Evolutionary conservation across 2,888 invertebrate species (phyloP), one percentile per base, ranked within the genome.

Genomic region (Resseliella maxima): DNA sequence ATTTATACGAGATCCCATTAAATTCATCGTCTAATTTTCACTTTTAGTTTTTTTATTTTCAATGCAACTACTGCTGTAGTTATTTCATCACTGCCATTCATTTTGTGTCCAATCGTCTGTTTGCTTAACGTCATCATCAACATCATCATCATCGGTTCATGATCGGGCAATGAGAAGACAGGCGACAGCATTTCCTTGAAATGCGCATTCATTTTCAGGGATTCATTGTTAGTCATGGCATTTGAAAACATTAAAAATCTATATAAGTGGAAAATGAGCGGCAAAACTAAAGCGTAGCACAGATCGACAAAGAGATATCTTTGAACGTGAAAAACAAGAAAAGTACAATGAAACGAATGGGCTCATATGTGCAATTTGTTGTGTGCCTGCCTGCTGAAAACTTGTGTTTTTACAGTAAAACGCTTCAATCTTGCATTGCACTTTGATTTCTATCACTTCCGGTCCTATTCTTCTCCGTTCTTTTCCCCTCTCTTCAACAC

Each of bases 11-110:
- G 35, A 1, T 50, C 15, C 83, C 83, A 83, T 83, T 83, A 83
- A 83, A 38, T 83, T 38, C n/a, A 83, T 83, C 41, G 83, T 38
- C 83, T 83, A 83, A 83, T 83, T 83, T 83, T 83, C 83, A 83
- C 83, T 83, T 83, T 83, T 38, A 83, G 83, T 38, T 38, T 6
- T 15, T 5, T 31, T 59, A 24, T 3, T 2, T 27, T 72, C 2
- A 15, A 2, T 24, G 35, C 12, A 72, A 31, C 72, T 31, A 72
- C 8, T 31, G 72, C 31, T 31, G 31, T 27, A 72, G 41, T 41
- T 41, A 72, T 27, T 35, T 35, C 72, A 35, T 72, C 72, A 35
- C 31, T 31, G 72, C 72, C 72, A 35, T 72, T 72, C 72, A 59
- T 59, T 59, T 59, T 18, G 50, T 18, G 21, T 50, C 15, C 59